Evolutionary conservation across 1,140 invertebrate species (phyloP).

Genomic region (Bombus waltoni): DNA sequence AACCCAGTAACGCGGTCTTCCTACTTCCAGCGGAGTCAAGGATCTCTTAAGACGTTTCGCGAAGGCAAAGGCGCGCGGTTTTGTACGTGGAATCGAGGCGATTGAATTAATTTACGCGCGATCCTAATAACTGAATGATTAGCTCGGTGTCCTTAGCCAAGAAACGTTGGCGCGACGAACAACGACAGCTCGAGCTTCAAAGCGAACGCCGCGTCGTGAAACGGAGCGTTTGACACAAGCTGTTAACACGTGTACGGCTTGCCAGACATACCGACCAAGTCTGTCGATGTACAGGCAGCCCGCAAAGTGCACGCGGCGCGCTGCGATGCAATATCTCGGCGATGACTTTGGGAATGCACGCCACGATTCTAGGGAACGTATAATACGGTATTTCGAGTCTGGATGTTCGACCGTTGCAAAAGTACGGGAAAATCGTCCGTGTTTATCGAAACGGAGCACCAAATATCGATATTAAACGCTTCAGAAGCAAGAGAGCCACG

Average conservation of each 20-base stretch:
- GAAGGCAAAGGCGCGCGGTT: not conserved
- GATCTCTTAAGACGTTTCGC: not conserved
- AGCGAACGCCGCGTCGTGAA: conserved; percentile 16
- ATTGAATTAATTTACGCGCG: not conserved
- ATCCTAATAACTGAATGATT: not conserved
- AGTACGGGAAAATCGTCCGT: not conserved
- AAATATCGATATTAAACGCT: no score
- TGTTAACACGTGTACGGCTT: conserved; percentile 61
- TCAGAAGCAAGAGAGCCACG: not conserved
- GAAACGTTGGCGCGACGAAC: not conserved
- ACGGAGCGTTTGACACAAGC: conserved; percentile 48
- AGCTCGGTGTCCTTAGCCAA: no score
- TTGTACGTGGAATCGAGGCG: not conserved
- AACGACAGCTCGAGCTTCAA: not conserved
- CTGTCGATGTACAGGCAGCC: conserved; percentile 45
- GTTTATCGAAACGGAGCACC: not conserved
- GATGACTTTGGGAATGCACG: not conserved
- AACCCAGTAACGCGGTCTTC: not conserved
- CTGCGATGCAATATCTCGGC: conserved; percentile 43
- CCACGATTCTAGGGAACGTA: conserved; percentile 8
- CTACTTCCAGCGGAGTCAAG: not conserved
- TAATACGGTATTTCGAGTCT: conserved; percentile 7
- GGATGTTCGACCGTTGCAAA: not conserved
- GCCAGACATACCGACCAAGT: conserved; percentile 26
- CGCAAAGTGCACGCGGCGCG: conserved; percentile 51